These are phyloP conservation scores for Mobula birostris DNA, from an alignment of 2,113 vertebrate species.

Conservation along the genomic window DNA sequence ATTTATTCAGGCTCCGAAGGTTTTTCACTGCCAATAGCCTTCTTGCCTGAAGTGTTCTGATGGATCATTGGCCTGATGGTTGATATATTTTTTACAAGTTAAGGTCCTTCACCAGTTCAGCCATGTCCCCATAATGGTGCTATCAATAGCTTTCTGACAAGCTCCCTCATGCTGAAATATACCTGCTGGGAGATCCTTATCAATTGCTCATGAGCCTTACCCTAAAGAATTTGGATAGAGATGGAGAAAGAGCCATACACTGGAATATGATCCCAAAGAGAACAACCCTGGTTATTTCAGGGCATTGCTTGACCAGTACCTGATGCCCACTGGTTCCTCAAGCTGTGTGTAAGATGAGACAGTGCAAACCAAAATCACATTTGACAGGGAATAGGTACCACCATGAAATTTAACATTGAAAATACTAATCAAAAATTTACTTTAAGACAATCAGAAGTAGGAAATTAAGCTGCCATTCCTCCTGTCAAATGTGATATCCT, in stretches of 20 bases:
- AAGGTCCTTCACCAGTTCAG: background rate
- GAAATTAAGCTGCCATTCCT: background rate
- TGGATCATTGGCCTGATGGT: background rate
- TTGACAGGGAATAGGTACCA: background rate
- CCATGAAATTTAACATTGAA: background rate
- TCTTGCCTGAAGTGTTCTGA: background rate
- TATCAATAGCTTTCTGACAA: background rate
- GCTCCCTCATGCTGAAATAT: background rate
- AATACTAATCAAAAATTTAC: background rate
- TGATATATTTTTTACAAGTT: background rate
- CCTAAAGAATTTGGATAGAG: background rate
- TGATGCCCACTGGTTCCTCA: background rate
- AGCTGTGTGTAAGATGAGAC: background rate
- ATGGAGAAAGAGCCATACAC: background rate
- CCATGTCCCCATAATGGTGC: background rate
- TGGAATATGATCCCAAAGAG: background rate
- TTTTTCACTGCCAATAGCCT: background rate
- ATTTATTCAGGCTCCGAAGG: background rate
- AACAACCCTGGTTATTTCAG: background rate
- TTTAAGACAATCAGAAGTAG: background rate
- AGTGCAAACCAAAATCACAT: background rate
- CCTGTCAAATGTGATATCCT: background rate
- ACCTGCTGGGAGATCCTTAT: background rate
- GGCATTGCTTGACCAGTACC: background rate
- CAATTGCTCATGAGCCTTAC: background rate